Evolutionary conservation across 2,797 vertebrate genomes (phyloP).

Genomic region (Pelobates cultripes): DNA sequence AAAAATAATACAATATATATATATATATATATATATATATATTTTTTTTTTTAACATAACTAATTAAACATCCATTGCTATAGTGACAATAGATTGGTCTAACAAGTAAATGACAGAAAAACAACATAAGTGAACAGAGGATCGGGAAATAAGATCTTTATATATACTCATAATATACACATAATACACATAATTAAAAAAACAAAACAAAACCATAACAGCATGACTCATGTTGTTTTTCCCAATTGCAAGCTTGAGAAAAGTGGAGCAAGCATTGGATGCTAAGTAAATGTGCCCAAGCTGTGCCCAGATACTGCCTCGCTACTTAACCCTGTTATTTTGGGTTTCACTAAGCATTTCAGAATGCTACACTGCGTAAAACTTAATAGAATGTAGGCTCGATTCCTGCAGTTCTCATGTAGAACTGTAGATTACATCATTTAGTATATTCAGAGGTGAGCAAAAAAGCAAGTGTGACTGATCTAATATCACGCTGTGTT

Average conservation of each 20-base stretch:
- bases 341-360: background rate
- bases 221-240: no score
- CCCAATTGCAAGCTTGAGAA: background rate
- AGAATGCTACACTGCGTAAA: background rate
- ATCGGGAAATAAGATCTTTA: no score
- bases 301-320: background rate
- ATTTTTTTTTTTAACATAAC: no score
- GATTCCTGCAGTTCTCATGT: background rate
- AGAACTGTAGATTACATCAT: conserved; percentile 1
- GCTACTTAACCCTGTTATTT: background rate
- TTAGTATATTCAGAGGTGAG: background rate
- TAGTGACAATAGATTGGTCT: no score
- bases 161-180: no score
- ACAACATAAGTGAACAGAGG: no score
- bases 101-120: no score
- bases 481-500: background rate
- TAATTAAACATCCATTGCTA: no score
- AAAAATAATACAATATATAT: no score
- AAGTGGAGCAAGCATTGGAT: background rate
- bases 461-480: background rate
- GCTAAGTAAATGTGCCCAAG: background rate
- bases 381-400: background rate
- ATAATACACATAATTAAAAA: no score
- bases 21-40: no score
- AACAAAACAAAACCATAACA: no score